These are phyloP conservation scores for Oreochromis niloticus DNA, from an alignment of 2,113 vertebrate species.

Conservation along the genomic window DNA sequence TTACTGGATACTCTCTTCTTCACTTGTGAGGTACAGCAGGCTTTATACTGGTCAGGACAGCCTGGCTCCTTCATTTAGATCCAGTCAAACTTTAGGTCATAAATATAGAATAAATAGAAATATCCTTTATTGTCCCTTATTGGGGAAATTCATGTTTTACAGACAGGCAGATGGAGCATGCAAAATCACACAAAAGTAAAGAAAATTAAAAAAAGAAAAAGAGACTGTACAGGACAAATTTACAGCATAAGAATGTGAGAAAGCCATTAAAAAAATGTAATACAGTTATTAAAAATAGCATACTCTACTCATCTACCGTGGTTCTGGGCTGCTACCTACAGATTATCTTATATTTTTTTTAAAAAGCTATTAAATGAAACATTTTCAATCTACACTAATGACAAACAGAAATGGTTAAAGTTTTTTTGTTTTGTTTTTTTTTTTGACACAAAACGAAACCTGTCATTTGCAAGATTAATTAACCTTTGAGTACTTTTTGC, in stretches of 20 bases:
- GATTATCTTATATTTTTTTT: too few relatives aligned
- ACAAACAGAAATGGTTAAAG: too few relatives aligned
- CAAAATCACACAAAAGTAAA: neutral
- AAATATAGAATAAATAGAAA: neutral
- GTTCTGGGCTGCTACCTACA: too few relatives aligned
- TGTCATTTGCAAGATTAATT: neutral
- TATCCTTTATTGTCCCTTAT: neutral
- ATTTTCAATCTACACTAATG: neutral
- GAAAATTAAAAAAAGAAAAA: neutral
- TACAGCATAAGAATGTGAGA: too few relatives aligned
- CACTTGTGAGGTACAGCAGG: neutral
- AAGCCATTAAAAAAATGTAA: too few relatives aligned
- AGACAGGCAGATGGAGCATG: neutral
- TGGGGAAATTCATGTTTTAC: neutral
- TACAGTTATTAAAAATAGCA: too few relatives aligned
- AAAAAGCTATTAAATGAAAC: neutral
- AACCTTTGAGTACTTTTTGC: neutral
- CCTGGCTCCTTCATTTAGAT: neutral
- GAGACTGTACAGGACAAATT: neutral
- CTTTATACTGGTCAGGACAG: neutral
- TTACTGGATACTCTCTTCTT: neutral
- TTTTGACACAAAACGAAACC: neutral
- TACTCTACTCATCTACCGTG: too few relatives aligned
- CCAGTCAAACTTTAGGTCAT: neutral
- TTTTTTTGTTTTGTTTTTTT: neutral